phyloP scores from a whole-genome alignment of 1,140 invertebrate species.

The Trachymyrmex septentrionalis region DNA sequence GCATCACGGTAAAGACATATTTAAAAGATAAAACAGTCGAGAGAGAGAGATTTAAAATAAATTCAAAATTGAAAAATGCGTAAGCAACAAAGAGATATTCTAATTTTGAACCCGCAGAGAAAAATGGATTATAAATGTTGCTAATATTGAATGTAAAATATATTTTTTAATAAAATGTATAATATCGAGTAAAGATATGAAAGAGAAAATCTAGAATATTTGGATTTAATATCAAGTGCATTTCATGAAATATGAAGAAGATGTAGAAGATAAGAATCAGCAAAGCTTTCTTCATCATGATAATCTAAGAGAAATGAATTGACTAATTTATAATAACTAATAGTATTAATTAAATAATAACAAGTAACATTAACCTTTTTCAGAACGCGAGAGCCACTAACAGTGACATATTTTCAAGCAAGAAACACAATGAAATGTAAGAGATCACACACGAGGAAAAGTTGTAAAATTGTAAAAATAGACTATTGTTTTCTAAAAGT shows the following conservation, averaged over 20 bases:
- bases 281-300: not conserved
- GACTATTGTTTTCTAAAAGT: too few relatives aligned
- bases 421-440: too few relatives aligned
- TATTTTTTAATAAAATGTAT: not conserved
- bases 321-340: not conserved
- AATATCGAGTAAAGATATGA: not conserved
- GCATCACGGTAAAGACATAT: not conserved
- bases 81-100: not conserved
- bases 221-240: not conserved
- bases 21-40: constrained; percentile 19
- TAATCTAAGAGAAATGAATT: not conserved
- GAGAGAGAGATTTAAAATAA: constrained; percentile 8
- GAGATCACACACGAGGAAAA: too few relatives aligned
- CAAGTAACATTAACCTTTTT: too few relatives aligned
- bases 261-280: not conserved
- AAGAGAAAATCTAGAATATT: not conserved
- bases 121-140: not conserved
- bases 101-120: not conserved
- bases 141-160: not conserved
- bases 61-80: not conserved
- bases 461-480: too few relatives aligned
- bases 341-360: too few relatives aligned
- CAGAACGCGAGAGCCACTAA: too few relatives aligned
- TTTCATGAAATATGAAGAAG: not conserved
- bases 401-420: too few relatives aligned